phyloP scores from a whole-genome alignment of 2,797 vertebrate genomes.

The Acipenser transmontanus region DNA sequence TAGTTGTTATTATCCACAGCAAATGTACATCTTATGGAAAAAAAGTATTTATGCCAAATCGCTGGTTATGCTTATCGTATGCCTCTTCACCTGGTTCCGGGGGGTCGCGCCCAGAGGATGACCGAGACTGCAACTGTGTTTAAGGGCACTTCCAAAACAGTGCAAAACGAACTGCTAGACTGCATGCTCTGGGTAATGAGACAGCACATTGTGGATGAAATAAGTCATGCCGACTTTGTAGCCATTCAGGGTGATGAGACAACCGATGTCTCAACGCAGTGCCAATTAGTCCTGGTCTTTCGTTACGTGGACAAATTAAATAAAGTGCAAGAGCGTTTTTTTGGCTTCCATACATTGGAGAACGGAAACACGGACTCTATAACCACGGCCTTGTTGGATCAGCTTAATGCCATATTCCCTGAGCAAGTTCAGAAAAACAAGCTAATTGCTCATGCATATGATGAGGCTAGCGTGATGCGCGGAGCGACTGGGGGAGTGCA shows the following conservation, averaged over 20 bases:
- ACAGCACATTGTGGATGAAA: constrained; percentile 15
- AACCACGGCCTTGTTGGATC: constrained; percentile 3
- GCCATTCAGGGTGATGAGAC: constrained; percentile 21
- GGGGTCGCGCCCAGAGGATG: too few species aligned
- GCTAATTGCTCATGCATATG: constrained; percentile 13
- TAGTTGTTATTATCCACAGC: too few species aligned
- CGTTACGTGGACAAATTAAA: constrained; percentile 5
- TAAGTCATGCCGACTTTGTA: constrained; percentile 13
- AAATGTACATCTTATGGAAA: too few species aligned
- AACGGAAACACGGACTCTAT: constrained; percentile 1
- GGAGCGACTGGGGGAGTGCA: constrained; percentile 12
- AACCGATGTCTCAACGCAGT: constrained; percentile 13
- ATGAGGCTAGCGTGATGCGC: constrained; percentile 1
- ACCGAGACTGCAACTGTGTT: constrained; percentile 3
- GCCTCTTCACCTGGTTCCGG: too few species aligned
- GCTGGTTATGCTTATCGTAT: too few species aligned
- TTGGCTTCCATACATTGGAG: constrained; percentile 11
- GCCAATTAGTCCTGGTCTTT: constrained; percentile 22
- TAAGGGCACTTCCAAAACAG: constrained; percentile 15
- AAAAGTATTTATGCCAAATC: too few species aligned
- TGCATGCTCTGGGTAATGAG: constrained; percentile 17
- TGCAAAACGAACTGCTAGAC: constrained; percentile 18
- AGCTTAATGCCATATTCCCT: constrained; percentile 12
- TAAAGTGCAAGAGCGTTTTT: constrained; percentile 18
- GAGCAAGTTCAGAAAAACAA: background rate